These are phyloP conservation scores for Antheraea pernyi DNA, from an alignment of 1,140 invertebrate genomes.

Conservation along the genomic window DNA sequence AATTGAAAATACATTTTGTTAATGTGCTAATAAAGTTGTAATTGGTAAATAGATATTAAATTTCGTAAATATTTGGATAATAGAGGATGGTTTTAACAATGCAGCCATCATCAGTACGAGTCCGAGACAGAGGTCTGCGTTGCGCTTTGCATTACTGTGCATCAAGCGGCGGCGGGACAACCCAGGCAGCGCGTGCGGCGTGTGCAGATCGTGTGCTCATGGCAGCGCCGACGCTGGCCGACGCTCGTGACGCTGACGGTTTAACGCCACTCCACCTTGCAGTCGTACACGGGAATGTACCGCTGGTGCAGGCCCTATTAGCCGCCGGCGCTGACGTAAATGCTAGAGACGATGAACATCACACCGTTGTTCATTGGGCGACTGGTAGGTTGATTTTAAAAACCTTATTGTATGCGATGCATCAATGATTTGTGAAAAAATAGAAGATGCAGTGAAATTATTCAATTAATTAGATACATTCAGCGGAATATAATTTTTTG, in stretches of 20 bases:
- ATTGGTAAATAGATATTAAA: too few relatives aligned
- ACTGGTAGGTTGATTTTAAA: conserved; percentile 84
- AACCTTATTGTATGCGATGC: not conserved
- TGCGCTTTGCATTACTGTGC: conserved; percentile 96
- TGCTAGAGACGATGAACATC: conserved; percentile 94
- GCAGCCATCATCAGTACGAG: conserved; percentile 81
- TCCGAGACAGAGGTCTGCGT: conserved; percentile 90
- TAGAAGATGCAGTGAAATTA: too few relatives aligned
- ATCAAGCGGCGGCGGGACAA: conserved; percentile 82
- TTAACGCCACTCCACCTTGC: conserved; percentile 96
- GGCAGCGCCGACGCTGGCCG: conserved; percentile 88
- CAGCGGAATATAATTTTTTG: not conserved
- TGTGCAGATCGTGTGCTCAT: conserved; percentile 87
- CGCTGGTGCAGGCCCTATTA: conserved; percentile 89
- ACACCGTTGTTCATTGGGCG: conserved; percentile 99
- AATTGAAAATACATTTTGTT: too few relatives aligned
- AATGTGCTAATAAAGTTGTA: too few relatives aligned
- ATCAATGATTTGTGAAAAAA: too few relatives aligned
- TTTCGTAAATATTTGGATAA: too few relatives aligned
- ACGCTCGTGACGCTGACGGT: conserved; percentile 93
- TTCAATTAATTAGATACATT: not conserved
- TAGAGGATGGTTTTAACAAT: not conserved
- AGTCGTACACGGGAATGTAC: conserved; percentile 93
- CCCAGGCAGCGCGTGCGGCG: conserved; percentile 80
- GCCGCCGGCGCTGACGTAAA: conserved; percentile 92